Base-by-base conservation (phyloP, 2,888 invertebrate genomes). In the Parelbella ahira region DNA sequence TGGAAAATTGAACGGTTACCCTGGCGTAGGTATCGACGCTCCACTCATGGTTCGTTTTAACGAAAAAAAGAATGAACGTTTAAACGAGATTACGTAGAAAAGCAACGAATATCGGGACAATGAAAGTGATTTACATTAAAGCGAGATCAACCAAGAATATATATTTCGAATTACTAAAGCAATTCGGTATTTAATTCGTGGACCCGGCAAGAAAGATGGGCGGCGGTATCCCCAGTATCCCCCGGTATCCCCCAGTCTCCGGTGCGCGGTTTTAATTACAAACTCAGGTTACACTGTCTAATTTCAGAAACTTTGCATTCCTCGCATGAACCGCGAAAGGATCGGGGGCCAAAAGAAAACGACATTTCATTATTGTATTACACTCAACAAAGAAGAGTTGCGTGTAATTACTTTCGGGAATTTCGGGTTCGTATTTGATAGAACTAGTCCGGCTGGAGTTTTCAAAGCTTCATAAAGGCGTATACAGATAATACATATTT, bases 311-410 rank as follows among this genome's bases (percentile, higher is more conserved):
- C 82, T 87, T 86, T 74, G 80, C 82, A 87, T 86, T 84, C 86
- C 69, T 68, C 64, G 70, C 82, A 83, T 76, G 83, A 81, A 82
- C 83, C 83, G 69, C 84, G 81, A 75, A 82, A 86, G 86, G 87
- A 84, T 86, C 84, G 79, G 75, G 67, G 75, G 67, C 65, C 58
- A 68, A 83, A 84, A 86, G 86, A 86, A 86, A 87, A 86, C 83
- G 86, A 83, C 84, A 87, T 86, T 60, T 82, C 76, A 78, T 86
- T 86, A 87, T 86, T 86, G 79, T 83, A 83, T 84, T 86, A 84
- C 73, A 73, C 66, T 65, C 66, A 71, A 75, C 74, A 78, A 81
- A 73, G 75, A 68, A 70, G 70, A 69, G 68, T 66, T 64, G 65
- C 63, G 60, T 58, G 69, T 82, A 83, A 84, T 83, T 86, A 80